Conservation (phyloP, 2,113 vertebrate species). For the Raja brachyura region DNA sequence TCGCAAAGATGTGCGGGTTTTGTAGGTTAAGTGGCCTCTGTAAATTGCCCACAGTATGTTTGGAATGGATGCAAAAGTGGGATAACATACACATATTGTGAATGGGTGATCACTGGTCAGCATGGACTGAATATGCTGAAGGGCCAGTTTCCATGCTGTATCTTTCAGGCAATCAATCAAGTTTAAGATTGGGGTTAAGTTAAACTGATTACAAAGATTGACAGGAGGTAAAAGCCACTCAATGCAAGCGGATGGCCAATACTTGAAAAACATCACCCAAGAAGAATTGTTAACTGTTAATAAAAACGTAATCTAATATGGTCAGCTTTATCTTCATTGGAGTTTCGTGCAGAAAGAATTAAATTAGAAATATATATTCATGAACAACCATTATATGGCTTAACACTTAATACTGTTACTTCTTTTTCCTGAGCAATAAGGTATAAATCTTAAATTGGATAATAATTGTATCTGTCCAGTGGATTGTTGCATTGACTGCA, state of each 20-base stretch:
- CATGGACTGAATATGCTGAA: too few relatives aligned
- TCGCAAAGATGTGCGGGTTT: too few relatives aligned
- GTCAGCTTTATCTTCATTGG: not conserved
- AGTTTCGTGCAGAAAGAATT: not conserved
- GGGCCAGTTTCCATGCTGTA: too few relatives aligned
- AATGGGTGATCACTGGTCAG: too few relatives aligned
- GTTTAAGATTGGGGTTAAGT: not conserved
- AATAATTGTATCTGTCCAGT: slow-evolving; percentile 31
- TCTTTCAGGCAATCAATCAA: too few relatives aligned
- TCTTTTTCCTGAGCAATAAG: slow-evolving; percentile 22
- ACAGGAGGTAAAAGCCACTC: not conserved
- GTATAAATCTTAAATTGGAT: slow-evolving; percentile 35
- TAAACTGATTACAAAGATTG: not conserved
- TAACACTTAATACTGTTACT: slow-evolving; percentile 3
- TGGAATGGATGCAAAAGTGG: too few relatives aligned
- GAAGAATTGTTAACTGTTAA: not conserved
- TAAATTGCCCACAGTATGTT: too few relatives aligned
- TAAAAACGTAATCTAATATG: not conserved
- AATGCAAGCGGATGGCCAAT: not conserved
- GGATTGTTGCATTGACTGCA: slow-evolving; percentile 35
- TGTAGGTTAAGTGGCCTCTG: too few relatives aligned
- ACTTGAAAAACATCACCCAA: not conserved
- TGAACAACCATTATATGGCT: not conserved
- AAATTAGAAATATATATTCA: not conserved
- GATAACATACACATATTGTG: too few relatives aligned